These are phyloP conservation scores for Hydriomena furcata DNA, from an alignment of 2,888 invertebrate species.

Conservation along the genomic window DNA sequence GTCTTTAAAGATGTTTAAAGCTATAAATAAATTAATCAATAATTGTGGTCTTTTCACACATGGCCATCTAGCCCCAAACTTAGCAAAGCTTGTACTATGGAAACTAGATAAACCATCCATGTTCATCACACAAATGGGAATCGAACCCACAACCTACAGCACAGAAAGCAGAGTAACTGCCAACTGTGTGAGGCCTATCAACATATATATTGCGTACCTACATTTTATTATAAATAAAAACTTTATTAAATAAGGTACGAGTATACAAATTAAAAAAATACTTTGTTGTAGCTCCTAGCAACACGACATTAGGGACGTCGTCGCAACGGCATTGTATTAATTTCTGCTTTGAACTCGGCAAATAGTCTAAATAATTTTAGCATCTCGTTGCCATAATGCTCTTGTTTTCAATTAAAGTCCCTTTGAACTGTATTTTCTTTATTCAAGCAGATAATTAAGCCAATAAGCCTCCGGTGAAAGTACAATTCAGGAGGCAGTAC, in stretches of 20 bases:
- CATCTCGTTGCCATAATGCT: constrained; percentile 12
- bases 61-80: too few relatives aligned
- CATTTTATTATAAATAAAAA: too few relatives aligned
- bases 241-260: neutral
- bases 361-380: constrained; percentile 24
- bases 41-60: too few relatives aligned
- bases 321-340: constrained; percentile 16
- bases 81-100: too few relatives aligned
- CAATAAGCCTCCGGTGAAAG: constrained; percentile 22
- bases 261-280: constrained; percentile 9
- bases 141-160: too few relatives aligned
- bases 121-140: too few relatives aligned
- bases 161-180: too few relatives aligned
- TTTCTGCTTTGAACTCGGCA: constrained; percentile 24
- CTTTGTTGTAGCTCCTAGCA: constrained; percentile 1
- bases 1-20: too few relatives aligned
- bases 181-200: too few relatives aligned
- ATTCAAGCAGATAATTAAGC: constrained; percentile 31
- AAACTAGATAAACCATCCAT: too few relatives aligned
- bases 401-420: constrained; percentile 28
- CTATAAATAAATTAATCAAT: too few relatives aligned
- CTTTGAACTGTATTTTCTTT: constrained; percentile 31
- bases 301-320: constrained; percentile 4
- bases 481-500: neutral
- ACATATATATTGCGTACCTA: too few relatives aligned